These are phyloP conservation scores for Typhlichthys eigenmanni DNA, from an alignment of 2,797 vertebrate genomes.

Conservation along the genomic window DNA sequence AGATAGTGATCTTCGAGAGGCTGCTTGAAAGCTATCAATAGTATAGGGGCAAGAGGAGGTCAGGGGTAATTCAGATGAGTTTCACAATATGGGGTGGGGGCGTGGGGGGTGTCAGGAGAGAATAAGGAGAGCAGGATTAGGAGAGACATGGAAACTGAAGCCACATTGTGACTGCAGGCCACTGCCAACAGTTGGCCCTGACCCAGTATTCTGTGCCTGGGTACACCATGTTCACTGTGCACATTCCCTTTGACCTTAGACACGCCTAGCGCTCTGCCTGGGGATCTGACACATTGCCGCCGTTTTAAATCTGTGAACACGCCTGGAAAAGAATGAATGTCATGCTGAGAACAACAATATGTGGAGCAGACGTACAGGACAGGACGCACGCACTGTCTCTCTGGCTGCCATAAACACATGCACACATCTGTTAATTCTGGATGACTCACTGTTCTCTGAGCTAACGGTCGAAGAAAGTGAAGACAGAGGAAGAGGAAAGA, in stretches of 20 bases:
- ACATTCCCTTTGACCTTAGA: conserved; percentile 14
- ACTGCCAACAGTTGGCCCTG: conserved; percentile 45
- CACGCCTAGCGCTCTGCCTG: no score
- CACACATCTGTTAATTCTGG: conserved; percentile 10
- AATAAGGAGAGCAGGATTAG: conserved; percentile 7
- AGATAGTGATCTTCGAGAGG: conserved; percentile 20
- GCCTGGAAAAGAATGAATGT: no score
- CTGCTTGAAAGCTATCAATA: conserved; percentile 18
- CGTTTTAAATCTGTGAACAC: no score
- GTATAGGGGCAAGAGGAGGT: conserved; percentile 7
- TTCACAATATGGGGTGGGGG: conserved; percentile 25
- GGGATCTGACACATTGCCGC: no score
- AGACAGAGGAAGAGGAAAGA: conserved; percentile 27
- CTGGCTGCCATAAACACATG: neutral
- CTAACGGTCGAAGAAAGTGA: conserved; percentile 49
- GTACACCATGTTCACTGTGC: conserved; percentile 74
- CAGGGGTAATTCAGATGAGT: neutral
- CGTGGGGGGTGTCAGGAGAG: neutral
- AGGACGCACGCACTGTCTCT: no score
- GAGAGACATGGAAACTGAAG: conserved; percentile 49
- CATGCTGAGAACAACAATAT: no score
- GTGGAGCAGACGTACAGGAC: no score
- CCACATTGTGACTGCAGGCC: conserved; percentile 51
- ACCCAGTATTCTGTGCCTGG: conserved; percentile 72
- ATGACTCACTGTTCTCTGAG: conserved; percentile 60